These are phyloP conservation scores for Nemotelus nigrinus DNA, from an alignment of 2,888 invertebrate species.

Conservation along the genomic window DNA sequence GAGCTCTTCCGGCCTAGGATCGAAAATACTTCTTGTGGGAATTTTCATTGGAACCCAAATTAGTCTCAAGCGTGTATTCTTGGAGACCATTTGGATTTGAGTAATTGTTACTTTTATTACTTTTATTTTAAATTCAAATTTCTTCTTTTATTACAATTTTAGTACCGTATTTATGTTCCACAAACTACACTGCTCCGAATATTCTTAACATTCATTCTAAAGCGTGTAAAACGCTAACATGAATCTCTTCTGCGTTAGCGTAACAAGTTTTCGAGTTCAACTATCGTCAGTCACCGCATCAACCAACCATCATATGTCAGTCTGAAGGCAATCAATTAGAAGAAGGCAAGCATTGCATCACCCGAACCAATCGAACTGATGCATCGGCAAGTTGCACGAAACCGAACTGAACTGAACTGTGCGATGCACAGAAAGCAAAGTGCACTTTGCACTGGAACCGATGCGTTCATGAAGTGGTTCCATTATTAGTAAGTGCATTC, in stretches of 20 bases:
- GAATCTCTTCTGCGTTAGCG: neutral
- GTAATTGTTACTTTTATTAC: no score
- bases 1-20: no score
- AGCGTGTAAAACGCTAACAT: neutral
- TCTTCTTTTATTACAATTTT: no score
- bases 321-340: slow-evolving; percentile 40
- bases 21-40: no score
- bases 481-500: slow-evolving; percentile 32
- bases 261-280: neutral
- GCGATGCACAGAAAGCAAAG: neutral
- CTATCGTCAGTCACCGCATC: neutral
- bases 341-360: slow-evolving; percentile 27
- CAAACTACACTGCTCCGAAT: no score
- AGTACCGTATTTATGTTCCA: no score
- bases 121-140: no score
- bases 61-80: no score
- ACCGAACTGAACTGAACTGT: neutral
- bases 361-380: neutral
- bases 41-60: no score
- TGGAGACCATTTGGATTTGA: no score
- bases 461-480: slow-evolving; percentile 32
- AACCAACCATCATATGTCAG: slow-evolving; percentile 37
- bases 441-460: neutral
- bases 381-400: neutral
- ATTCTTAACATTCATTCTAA: no score